Base-by-base conservation (phyloP, 2,113 vertebrate genomes). In the Felis chaus region DNA sequence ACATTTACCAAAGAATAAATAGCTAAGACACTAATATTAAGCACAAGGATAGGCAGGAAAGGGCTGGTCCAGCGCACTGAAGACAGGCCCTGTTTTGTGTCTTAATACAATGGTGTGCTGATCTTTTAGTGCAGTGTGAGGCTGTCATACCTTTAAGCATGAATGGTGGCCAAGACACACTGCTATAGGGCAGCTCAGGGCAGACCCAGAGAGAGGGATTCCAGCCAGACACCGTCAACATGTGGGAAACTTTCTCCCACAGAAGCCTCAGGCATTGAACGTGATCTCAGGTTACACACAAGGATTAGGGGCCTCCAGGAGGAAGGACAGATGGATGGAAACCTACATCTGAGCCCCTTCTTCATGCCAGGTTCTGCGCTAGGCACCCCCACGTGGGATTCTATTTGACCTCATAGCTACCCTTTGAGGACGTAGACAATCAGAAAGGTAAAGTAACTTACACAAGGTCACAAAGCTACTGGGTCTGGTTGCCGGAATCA, bases 251-350 rank as follows among this genome's bases (percentile, higher is more conserved):
- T 91, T 87, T 96, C 97, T 97, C 90, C 33, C 50, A 36, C 3
- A 3, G 36, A 45, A 87, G 87, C 83, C 15, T 2, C 31, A 45
- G 45, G 63, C 96, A 71, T 0, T 66, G 84, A 94, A 88, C 1
- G 0, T 89, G 92, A 81, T 88, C 95, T 98, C 95, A 29, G 91
- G 74, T 97, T 95, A 95, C 76, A 48, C 25, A 18, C 1, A 7
- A 55, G 87, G 90, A 92, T 97, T 96, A 97, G 79, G 16, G 83
- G 73, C 21, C 81, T 96, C 25, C 53, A 79, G 50, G 74, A 96
- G 91, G 89, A 93, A 97, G 96, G 96, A 92, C 57, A 61, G 57
- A 61, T 87, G 85, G 65, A 90, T 36, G 13, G 76, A 92, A 93
- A 76, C 10, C 18, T 23, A 45, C 21, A 31, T 53, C 21, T 18